A percentile compares a stretch with the other conserved stretches of the same genome.
These are phyloP conservation scores for Limnothrissa miodon DNA, from an alignment of 2,113 vertebrate genomes.

Conservation along the genomic window DNA sequence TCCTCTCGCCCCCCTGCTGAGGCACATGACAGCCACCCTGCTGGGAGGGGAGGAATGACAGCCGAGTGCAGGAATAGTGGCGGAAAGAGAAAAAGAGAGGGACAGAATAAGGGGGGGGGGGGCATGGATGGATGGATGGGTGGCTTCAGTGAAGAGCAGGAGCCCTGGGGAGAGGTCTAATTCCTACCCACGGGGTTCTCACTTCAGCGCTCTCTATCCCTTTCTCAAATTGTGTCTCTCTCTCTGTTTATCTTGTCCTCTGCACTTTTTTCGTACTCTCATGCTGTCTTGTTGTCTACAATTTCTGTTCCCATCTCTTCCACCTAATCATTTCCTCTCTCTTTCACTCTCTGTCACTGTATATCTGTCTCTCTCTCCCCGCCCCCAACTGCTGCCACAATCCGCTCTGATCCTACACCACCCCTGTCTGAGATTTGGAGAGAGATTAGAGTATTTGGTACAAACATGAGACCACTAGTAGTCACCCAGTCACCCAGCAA, in stretches of 20 bases:
- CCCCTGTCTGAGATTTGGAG: not conserved
- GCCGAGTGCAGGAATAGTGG: not conserved
- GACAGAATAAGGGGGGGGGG: not conserved
- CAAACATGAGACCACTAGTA: not conserved
- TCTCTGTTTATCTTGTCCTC: not conserved
- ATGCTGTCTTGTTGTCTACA: not conserved
- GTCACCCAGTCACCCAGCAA: not conserved
- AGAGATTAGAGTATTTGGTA: not conserved
- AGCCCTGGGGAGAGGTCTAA: slow-evolving; percentile 13
- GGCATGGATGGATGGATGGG: not conserved
- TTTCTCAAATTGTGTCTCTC: not conserved
- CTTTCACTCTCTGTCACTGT: too few relatives aligned
- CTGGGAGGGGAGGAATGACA: slow-evolving; percentile 10
- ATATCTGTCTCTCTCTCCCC: not conserved
- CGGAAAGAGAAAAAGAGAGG: not conserved
- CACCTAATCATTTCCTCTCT: too few relatives aligned
- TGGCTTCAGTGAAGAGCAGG: slow-evolving; percentile 19
- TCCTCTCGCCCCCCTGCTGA: slow-evolving; percentile 7
- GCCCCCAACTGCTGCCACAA: too few relatives aligned
- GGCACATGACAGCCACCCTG: slow-evolving; percentile 13
- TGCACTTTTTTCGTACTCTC: not conserved
- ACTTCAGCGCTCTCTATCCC: not conserved
- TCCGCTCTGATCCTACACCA: not conserved
- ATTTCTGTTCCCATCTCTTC: not conserved
- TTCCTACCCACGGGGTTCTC: slow-evolving; percentile 20